Percentiles rank a stretch among this genome's conserved stretches.
These are phyloP conservation scores for Oxyscelio sp. DNA, from an alignment of 2,888 invertebrate species.

Conservation along the genomic window DNA sequence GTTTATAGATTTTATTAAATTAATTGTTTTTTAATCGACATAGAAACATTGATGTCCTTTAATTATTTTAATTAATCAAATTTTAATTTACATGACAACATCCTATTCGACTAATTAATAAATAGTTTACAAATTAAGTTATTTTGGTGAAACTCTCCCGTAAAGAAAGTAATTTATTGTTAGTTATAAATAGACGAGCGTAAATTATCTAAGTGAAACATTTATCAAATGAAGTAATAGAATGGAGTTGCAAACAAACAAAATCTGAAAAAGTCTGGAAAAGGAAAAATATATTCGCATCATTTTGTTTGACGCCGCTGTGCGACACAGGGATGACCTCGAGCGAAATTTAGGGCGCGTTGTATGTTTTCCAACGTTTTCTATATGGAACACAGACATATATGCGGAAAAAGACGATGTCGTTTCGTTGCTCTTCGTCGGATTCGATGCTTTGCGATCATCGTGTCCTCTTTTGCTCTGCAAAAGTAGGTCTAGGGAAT, in stretches of 20 bases:
- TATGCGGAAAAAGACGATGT: constrained; percentile 48
- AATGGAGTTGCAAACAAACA: neutral
- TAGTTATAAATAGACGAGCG: no score
- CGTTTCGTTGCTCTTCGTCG: constrained; percentile 23
- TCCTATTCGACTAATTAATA: no score
- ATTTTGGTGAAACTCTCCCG: no score
- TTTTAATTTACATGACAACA: no score
- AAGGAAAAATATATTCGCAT: constrained; percentile 29
- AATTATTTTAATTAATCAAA: no score
- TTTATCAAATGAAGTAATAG: neutral
- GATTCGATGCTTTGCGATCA: constrained; percentile 7
- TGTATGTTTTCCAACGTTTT: constrained; percentile 71
- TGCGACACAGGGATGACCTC: constrained; percentile 75
- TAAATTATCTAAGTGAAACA: no score
- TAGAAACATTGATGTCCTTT: no score
- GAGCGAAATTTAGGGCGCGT: constrained; percentile 81
- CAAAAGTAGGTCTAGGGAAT: constrained; percentile 87
- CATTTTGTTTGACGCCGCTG: constrained; percentile 42
- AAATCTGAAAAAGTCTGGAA: neutral
- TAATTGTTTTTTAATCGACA: no score
- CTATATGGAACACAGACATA: constrained; percentile 52
- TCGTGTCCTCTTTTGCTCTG: constrained; percentile 74
- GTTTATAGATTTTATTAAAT: no score
- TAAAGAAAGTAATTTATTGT: no score
- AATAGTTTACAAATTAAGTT: no score